Conservation (phyloP, 2,888 invertebrate genomes). For the Drosophila merina region DNA sequence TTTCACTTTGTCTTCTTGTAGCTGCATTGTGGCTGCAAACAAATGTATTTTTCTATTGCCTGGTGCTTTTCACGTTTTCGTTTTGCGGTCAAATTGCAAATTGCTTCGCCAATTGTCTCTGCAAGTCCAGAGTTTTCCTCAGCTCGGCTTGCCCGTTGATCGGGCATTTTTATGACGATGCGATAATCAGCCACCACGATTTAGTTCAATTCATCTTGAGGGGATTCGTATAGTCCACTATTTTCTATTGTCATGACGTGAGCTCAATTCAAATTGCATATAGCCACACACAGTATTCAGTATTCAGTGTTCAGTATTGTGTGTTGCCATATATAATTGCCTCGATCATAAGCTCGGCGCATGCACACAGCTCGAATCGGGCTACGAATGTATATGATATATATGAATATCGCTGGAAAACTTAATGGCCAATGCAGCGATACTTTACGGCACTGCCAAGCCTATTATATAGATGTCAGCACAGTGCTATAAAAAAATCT, state of each 20-base stretch:
- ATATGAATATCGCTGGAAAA: constrained; percentile 56
- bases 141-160: constrained; percentile 35
- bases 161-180: constrained; percentile 66
- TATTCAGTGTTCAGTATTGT: constrained; percentile 22
- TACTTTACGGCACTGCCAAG: constrained; percentile 47
- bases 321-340: constrained; percentile 64
- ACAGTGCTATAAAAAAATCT: constrained; percentile 44
- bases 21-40: constrained; percentile 41
- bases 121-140: constrained; percentile 28
- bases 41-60: constrained; percentile 14
- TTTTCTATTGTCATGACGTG: constrained; percentile 61
- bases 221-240: constrained; percentile 28
- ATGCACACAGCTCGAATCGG: constrained; percentile 50
- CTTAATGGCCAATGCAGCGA: constrained; percentile 63
- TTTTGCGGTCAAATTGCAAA: constrained; percentile 74
- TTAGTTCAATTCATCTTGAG: constrained; percentile 55
- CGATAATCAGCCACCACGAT: constrained; percentile 47
- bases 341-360: constrained; percentile 71
- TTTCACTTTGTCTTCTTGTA: constrained; percentile 56
- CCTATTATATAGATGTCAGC: constrained; percentile 52
- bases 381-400: neutral
- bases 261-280: constrained; percentile 65
- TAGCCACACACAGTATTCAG: constrained; percentile 13
- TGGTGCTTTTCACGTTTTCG: constrained; percentile 42
- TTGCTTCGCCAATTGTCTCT: constrained; percentile 66